Base-by-base conservation (phyloP, 1,140 invertebrate genomes). In the Musca domestica region DNA sequence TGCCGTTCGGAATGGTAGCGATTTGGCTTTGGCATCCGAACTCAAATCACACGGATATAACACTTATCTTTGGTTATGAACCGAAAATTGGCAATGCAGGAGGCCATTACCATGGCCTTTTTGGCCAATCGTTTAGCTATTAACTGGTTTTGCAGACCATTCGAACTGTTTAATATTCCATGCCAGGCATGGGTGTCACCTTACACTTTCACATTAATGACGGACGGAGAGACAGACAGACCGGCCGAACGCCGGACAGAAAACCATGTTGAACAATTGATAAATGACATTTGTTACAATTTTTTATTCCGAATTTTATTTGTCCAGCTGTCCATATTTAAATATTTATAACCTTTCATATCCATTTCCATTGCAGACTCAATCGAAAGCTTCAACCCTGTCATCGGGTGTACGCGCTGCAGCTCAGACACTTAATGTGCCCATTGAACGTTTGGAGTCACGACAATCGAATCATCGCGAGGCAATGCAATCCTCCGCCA, bases 361-460 rank as follows among this genome's bases (percentile, higher is more conserved):
- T 41, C 12, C 10, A 5, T 10, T 41, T 65, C 49, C 27, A 17
- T 72, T 71, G 4, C 66, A 81, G 80, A 76, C 75, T 47, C 80
- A 81, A 69, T 81, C 80, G 23, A 81, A 81, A 72, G 76, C 71
- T 20, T 81, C 80, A 41, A 81, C 80, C 5, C 25, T 81, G 10
- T 81, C 80, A 12, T 81, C 80, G 46, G 80, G 80, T 19, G 80
- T 78, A 5, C 72, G 80, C 7, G 80, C 80, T 20, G 80, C 80
- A 12, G 80, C 80, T 25, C 80, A 81, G 69, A 81, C 77, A n/a
- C 65, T 81, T 4, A 81, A 81, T 73, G 80, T 81, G 66, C 80
- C 80, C 49, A 74, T 81, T 65, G 80, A 81, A 70, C 75, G 77
- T 30, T 70, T 81, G 70, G 80, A 81, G 67, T 72, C 76, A 22